Percentiles rank a stretch among this genome's conserved stretches.
These are phyloP conservation scores for Pavo muticus DNA, from an alignment of 2,113 vertebrate species.

Conservation along the genomic window DNA sequence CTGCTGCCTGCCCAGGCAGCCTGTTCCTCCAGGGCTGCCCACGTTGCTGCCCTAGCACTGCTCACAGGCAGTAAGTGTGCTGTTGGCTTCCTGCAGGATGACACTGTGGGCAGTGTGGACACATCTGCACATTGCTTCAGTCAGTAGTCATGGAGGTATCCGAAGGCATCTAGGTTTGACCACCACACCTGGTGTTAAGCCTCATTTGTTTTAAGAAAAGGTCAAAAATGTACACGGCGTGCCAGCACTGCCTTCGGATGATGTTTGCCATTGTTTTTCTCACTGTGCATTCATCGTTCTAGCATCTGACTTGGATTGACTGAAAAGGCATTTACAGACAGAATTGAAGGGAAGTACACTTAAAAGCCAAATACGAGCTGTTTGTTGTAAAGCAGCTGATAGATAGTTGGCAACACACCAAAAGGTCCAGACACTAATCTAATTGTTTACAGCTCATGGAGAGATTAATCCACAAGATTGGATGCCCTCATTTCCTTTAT, in stretches of 20 bases:
- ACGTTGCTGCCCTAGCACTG: background rate
- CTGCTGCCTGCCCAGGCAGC: background rate
- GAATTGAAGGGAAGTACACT: constrained; percentile 20
- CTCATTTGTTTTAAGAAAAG: background rate
- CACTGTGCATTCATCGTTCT: background rate
- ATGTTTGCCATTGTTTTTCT: constrained; percentile 37
- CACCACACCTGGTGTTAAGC: background rate
- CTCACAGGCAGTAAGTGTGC: background rate
- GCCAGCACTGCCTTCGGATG: constrained; percentile 35
- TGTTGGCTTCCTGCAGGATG: background rate
- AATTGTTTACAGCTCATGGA: constrained; percentile 67
- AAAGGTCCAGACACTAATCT: constrained; percentile 65
- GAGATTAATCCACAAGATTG: constrained; percentile 65
- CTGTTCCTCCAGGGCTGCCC: background rate
- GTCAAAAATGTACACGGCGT: background rate
- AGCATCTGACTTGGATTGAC: constrained; percentile 62
- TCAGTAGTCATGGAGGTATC: background rate
- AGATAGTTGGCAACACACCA: constrained; percentile 53
- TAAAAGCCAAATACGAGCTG: constrained; percentile 31
- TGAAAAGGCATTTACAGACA: constrained; percentile 28
- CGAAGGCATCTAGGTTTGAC: background rate
- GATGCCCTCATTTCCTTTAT: constrained; percentile 64
- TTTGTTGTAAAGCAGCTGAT: constrained; percentile 53
- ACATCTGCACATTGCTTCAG: accelerated
- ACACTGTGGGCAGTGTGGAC: background rate